These are phyloP conservation scores for Passer montanus DNA, from an alignment of 2,113 vertebrate species.

Conservation along the genomic window DNA sequence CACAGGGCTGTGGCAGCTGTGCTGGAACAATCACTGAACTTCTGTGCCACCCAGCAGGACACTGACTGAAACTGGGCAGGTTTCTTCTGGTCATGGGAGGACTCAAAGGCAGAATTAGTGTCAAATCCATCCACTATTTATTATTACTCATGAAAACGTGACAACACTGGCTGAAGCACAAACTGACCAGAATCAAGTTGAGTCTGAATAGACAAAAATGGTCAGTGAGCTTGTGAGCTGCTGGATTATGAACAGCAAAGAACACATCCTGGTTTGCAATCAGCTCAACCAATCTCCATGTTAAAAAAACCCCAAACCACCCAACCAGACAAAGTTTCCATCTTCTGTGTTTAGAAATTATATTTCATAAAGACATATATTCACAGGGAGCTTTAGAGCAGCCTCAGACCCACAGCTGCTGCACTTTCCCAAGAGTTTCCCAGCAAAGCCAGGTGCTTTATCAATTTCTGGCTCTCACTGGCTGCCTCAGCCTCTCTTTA, in stretches of 20 bases:
- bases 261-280: background rate
- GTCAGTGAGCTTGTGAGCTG: background rate
- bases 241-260: background rate
- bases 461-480: accelerated
- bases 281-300: background rate
- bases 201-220: background rate
- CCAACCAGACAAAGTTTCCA: background rate
- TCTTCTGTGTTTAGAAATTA: background rate
- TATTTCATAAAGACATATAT: background rate
- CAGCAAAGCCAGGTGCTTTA: background rate
- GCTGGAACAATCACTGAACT: background rate
- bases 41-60: background rate
- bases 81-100: background rate
- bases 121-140: background rate
- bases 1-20: background rate
- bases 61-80: background rate
- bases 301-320: background rate
- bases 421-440: background rate
- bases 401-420: background rate
- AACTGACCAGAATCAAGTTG: background rate
- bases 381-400: background rate
- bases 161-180: background rate
- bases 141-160: background rate
- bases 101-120: background rate
- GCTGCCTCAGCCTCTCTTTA: background rate